Conservation (phyloP, 2,797 vertebrate species). For the Brotula barbata region DNA sequence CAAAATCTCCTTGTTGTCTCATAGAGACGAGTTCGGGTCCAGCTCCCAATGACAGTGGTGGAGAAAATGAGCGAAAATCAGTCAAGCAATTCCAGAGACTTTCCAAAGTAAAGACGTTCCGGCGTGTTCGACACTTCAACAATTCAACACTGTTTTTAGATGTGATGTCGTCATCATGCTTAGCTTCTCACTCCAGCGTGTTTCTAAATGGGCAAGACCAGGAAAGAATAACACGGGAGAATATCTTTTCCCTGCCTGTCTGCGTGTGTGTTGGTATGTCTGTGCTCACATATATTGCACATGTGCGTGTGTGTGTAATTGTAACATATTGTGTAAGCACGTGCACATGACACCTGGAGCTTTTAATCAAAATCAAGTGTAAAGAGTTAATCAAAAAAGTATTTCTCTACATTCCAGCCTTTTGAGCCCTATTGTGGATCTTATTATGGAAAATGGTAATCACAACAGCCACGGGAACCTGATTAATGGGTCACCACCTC, state of each 20-base stretch:
- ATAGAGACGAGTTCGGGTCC: constrained; percentile 39
- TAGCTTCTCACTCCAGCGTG: constrained; percentile 62
- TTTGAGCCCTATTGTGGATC: constrained; percentile 60
- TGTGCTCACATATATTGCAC: not conserved
- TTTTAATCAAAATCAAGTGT: constrained; percentile 19
- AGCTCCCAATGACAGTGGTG: constrained; percentile 53
- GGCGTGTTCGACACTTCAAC: constrained; percentile 65
- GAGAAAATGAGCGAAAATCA: constrained; percentile 70
- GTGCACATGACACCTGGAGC: not conserved
- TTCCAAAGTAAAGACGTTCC: constrained; percentile 73
- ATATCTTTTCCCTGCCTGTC: constrained; percentile 46
- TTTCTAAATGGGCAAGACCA: constrained; percentile 71
- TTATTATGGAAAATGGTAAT: constrained; percentile 70
- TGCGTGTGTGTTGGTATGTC: constrained; percentile 42
- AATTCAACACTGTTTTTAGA: constrained; percentile 71
- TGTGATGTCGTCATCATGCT: constrained; percentile 69
- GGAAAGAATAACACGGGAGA: constrained; percentile 76
- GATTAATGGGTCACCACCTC: constrained; percentile 65
- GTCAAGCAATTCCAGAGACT: constrained; percentile 52
- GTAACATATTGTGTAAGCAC: constrained; percentile 1
- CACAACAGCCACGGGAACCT: constrained; percentile 67
- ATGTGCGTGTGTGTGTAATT: not conserved
- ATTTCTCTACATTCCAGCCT: constrained; percentile 46
- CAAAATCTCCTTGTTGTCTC: constrained; percentile 52
- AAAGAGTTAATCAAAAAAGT: constrained; percentile 48